Evolutionary conservation across 1,140 invertebrate genomes (phyloP).

Genomic region (Eubasilissa regina): DNA sequence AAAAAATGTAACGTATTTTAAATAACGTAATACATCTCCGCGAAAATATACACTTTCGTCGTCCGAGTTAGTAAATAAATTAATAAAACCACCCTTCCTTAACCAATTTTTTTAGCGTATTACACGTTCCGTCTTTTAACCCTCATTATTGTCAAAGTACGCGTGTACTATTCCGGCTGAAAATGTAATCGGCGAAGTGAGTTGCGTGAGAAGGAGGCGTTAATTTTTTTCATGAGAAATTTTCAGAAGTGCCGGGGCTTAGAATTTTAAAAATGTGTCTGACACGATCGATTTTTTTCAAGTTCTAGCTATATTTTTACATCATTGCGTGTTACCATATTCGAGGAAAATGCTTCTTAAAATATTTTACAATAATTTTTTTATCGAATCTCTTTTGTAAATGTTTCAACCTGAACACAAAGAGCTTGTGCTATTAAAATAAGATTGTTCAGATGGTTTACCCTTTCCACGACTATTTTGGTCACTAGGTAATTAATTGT

Average conservation of each 20-base stretch:
- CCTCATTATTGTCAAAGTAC: slow-evolving; percentile 32
- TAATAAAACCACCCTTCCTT: neutral
- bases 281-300: slow-evolving; percentile 22
- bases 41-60: too few relatives aligned
- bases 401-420: too few relatives aligned
- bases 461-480: too few relatives aligned
- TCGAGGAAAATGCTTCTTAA: slow-evolving; percentile 21
- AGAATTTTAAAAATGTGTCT: slow-evolving; percentile 27
- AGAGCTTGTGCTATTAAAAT: too few relatives aligned
- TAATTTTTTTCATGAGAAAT: slow-evolving; percentile 35
- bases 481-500: too few relatives aligned
- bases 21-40: too few relatives aligned
- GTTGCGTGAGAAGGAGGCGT: slow-evolving; percentile 32
- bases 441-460: too few relatives aligned
- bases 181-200: slow-evolving; percentile 21
- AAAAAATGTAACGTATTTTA: too few relatives aligned
- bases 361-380: slow-evolving; percentile 9
- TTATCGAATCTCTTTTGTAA: neutral
- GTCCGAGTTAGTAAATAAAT: neutral
- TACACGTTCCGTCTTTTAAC: too few relatives aligned
- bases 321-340: slow-evolving; percentile 22
- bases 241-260: slow-evolving; percentile 32
- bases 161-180: slow-evolving; percentile 23
- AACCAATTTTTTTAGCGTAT: too few relatives aligned
- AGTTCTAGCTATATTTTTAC: slow-evolving; percentile 3